phyloP scores from a whole-genome alignment of 2,113 vertebrate species.

The Trochalopteron elliotii region DNA sequence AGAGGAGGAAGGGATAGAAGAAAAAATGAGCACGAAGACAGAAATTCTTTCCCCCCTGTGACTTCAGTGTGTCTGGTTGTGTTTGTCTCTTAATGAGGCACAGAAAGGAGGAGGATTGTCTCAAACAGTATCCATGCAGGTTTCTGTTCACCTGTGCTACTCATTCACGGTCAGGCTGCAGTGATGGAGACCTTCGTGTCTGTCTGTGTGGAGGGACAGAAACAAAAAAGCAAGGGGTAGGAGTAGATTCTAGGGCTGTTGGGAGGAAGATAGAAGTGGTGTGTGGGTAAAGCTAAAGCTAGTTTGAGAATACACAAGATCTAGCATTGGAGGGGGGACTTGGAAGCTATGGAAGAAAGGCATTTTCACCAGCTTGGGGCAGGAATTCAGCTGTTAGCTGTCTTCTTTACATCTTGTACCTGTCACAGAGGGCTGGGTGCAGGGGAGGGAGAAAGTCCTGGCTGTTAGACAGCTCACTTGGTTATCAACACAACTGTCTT shows the following conservation, averaged over 20 bases:
- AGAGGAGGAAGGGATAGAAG: not conserved
- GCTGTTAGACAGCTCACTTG: accelerated
- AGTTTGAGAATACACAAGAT: not conserved
- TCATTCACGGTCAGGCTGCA: not conserved
- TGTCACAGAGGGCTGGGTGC: not conserved
- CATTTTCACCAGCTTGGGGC: not conserved
- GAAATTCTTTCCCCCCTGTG: not conserved
- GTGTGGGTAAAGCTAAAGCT: not conserved
- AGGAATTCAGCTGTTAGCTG: not conserved
- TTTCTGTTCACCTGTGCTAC: not conserved
- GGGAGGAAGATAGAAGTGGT: not conserved
- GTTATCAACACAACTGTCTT: not conserved
- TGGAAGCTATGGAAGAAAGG: not conserved
- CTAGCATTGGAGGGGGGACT: not conserved
- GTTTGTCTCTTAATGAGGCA: not conserved
- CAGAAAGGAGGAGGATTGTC: not conserved
- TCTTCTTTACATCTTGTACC: not conserved
- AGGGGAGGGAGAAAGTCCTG: not conserved
- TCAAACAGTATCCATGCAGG: accelerated
- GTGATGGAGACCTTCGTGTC: not conserved
- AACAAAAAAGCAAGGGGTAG: not conserved
- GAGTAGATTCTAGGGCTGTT: not conserved
- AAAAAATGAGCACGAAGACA: not conserved
- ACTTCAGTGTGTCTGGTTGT: not conserved
- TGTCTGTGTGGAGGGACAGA: not conserved